Conservation (phyloP, 2,797 vertebrate genomes). For the Sylvia borin region DNA sequence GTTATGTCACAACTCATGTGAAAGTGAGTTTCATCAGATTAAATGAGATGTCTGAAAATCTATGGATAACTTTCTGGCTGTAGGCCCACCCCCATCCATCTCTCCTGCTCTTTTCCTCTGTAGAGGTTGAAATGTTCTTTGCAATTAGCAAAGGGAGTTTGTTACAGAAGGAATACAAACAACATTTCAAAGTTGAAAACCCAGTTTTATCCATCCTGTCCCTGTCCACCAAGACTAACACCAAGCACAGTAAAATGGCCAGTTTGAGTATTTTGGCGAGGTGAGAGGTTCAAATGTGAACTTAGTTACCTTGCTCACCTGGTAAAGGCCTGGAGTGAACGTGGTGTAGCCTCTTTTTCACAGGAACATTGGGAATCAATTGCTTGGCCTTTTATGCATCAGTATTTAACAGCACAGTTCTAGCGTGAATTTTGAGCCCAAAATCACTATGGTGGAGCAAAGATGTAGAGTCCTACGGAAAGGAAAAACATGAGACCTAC, state of each 20-base stretch:
- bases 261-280: neutral
- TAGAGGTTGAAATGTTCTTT: neutral
- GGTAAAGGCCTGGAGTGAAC: neutral
- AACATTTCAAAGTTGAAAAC: neutral
- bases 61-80: constrained; percentile 44
- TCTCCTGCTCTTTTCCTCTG: neutral
- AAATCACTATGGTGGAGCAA: neutral
- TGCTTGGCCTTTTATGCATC: neutral
- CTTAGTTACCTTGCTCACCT: neutral
- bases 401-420: neutral
- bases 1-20: constrained; percentile 50
- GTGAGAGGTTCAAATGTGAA: neutral
- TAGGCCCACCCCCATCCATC: neutral
- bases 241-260: neutral
- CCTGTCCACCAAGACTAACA: neutral
- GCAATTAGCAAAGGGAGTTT: neutral
- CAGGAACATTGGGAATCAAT: neutral
- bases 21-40: constrained; percentile 51
- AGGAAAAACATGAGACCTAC: neutral
- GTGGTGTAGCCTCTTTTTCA: neutral
- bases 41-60: constrained; percentile 45
- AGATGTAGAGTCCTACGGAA: neutral
- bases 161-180: neutral
- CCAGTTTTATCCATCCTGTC: neutral
- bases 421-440: neutral